A percentile compares a stretch with the other conserved stretches of the same genome.
phyloP scores from a whole-genome alignment of 1,140 invertebrate genomes.

The Drosophila funebris region DNA sequence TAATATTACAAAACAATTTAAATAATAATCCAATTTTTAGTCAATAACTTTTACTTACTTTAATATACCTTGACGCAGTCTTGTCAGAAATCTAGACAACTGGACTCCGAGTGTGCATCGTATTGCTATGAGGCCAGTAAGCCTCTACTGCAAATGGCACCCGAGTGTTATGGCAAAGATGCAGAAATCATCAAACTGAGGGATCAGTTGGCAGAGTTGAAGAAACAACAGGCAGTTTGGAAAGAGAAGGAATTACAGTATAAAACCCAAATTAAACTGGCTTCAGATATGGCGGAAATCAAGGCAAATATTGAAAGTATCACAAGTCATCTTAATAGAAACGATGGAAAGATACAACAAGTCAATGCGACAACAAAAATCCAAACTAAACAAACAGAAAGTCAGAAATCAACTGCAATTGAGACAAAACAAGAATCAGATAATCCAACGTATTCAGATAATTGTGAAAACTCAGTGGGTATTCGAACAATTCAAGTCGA shows the following conservation, averaged over 20 bases:
- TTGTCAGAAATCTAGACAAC: not conserved
- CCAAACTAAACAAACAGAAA: not conserved
- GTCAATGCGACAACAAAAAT: not conserved
- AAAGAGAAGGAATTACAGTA: not conserved
- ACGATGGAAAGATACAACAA: not conserved
- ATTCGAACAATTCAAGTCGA: not conserved
- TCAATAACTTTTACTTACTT: not conserved
- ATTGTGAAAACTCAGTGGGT: not conserved
- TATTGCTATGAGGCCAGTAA: not conserved
- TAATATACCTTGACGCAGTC: not conserved
- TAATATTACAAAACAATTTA: no score
- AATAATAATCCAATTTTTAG: no score
- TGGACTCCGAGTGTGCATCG: not conserved
- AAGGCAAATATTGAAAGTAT: not conserved
- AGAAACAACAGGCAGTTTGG: not conserved
- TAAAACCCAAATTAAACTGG: not conserved
- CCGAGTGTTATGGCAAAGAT: not conserved
- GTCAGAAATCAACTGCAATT: not conserved
- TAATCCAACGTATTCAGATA: not conserved
- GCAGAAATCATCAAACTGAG: not conserved
- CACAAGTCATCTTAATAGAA: not conserved
- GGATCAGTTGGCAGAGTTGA: not conserved
- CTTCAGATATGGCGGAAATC: not conserved
- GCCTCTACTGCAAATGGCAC: conserved; percentile 1
- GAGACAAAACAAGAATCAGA: not conserved